These are phyloP conservation scores for Bubalus kerabau DNA, from an alignment of 2,113 vertebrate genomes.

Conservation along the genomic window DNA sequence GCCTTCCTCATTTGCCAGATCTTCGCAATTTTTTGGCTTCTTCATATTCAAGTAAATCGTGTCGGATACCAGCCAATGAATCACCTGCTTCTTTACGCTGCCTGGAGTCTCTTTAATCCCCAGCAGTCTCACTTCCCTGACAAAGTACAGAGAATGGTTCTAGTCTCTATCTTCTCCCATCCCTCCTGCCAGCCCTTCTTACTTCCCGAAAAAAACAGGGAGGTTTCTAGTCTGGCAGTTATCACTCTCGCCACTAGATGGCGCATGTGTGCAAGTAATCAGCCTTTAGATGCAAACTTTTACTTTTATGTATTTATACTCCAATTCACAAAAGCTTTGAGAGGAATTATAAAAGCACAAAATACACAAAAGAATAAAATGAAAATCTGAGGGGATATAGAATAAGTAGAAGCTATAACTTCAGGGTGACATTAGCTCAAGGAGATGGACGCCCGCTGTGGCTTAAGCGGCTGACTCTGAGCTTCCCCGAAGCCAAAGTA, in stretches of 20 bases:
- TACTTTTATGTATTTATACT: not conserved
- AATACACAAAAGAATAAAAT: not conserved
- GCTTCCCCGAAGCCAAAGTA: not conserved
- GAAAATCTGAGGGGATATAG: not conserved
- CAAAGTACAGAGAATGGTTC: not conserved
- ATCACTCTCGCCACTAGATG: conserved; percentile 61
- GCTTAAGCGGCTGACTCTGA: not conserved
- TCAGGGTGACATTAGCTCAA: not conserved
- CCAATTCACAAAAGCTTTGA: not conserved
- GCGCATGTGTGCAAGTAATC: conserved; percentile 5
- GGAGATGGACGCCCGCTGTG: not conserved
- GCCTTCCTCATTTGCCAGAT: not conserved
- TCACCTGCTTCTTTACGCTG: not conserved
- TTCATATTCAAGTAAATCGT: not conserved
- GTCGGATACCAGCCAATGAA: not conserved
- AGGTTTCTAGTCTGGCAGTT: conserved; percentile 1
- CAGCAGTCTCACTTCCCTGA: not conserved
- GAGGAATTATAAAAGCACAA: conserved; percentile 23
- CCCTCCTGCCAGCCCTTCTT: not conserved
- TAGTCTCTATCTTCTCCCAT: not conserved
- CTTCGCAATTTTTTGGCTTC: not conserved
- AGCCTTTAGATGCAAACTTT: not conserved
- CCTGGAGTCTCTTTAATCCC: not conserved
- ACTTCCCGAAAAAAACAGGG: not conserved
- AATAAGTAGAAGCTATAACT: not conserved